Conservation (phyloP, 2,113 vertebrate genomes). For the Mus spicilegus region DNA sequence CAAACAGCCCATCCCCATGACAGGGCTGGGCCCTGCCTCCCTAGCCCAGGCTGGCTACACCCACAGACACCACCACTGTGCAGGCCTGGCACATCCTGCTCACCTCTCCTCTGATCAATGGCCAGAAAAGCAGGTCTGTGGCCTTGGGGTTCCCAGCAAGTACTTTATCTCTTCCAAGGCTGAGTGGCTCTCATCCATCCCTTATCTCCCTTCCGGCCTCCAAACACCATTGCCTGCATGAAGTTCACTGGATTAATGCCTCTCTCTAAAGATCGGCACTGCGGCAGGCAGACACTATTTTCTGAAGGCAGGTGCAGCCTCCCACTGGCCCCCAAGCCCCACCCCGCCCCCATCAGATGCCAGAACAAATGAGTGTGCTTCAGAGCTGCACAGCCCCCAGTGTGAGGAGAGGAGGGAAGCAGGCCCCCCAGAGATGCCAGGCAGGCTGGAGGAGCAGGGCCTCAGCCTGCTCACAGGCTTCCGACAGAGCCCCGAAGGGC, state of each 20-base stretch:
- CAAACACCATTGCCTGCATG: neutral
- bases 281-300: neutral
- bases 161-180: neutral
- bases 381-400: neutral
- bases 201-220: neutral
- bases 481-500: neutral
- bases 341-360: neutral
- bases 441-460: neutral
- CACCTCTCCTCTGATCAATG: neutral
- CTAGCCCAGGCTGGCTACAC: neutral
- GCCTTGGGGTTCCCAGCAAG: neutral
- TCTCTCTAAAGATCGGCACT: neutral
- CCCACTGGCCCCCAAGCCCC: neutral
- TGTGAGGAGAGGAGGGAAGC: neutral
- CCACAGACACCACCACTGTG: neutral
- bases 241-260: neutral
- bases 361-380: neutral
- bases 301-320: neutral
- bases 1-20: neutral
- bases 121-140: neutral
- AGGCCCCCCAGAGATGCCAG: fast-evolving
- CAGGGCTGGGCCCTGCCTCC: neutral
- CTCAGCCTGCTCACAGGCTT: neutral
- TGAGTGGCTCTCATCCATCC: neutral
- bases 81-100: neutral